Base-by-base conservation (phyloP, 2,888 invertebrate species). In the Sarcophaga rosellei region DNA sequence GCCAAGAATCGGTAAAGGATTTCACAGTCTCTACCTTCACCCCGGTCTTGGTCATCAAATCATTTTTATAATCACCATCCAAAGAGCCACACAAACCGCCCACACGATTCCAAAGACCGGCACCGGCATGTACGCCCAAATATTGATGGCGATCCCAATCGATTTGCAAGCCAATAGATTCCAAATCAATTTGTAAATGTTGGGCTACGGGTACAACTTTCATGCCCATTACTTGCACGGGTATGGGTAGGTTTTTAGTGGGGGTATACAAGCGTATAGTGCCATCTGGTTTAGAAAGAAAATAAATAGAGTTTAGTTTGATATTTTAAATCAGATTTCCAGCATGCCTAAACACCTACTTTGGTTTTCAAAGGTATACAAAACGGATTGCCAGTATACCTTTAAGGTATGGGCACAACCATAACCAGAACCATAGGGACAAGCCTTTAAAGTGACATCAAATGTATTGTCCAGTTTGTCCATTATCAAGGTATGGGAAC, bases 1-100 rank as follows among this genome's bases (percentile, higher is more conserved):
- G 91, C 93, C 93, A 93, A 0, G 93, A 91, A 85, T 93, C 93
- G 11, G 91, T 89, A 85, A 93, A 93, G 4, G 93, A 91, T 75
- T 93, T 91, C 0, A 91, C 89, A 0, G 93, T 92, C 82, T 91
- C 91, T 65, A 94, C 94, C 4, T 93, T 89, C 1, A 91, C 93
- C 0, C 95, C 96, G 53, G 95, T 95, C 89, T 94, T 94, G 0
- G 95, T 95, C 53, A 93, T 91, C 87, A 97, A 94, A 91, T 98
- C 98, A 90, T 97, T 96, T 10, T 93, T 93, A 6, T 94, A 92
- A 89, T 95, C 94, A 0, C 96, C 96, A 91, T 98, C 96, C 88
- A 97, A 93, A 0, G 94, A 94, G 0, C 98, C 98, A 91, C 98
- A 98, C 0, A 98, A 94, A 78, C 98, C 98, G 86, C 95, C 95